phyloP scores from a whole-genome alignment of 2,797 vertebrate genomes.

The Rhinophrynus dorsalis region DNA sequence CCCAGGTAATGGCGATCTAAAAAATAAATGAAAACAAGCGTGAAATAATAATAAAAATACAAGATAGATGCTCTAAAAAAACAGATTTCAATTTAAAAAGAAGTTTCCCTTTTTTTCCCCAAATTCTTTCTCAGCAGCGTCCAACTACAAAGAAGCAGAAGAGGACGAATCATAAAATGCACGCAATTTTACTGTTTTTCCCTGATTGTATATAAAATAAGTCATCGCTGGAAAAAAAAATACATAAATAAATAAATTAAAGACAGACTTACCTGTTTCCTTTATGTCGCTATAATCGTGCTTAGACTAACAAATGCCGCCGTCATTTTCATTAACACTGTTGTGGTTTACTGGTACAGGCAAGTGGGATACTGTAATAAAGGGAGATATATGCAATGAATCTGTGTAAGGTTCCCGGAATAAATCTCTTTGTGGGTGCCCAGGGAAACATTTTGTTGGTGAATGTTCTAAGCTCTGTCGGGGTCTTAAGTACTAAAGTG shows the following conservation, averaged over 20 bases:
- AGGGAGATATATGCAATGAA: slow-evolving; percentile 27
- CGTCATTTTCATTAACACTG: slow-evolving; percentile 31
- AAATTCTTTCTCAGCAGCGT: slow-evolving; percentile 2
- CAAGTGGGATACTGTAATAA: slow-evolving; percentile 21
- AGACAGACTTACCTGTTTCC: neutral
- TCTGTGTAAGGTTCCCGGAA: slow-evolving; percentile 25
- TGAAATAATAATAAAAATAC: too few species aligned
- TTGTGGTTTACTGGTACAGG: slow-evolving; percentile 8
- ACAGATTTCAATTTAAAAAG: too few species aligned
- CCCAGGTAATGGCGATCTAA: too few species aligned
- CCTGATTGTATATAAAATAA: slow-evolving; percentile 6
- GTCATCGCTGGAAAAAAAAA: neutral
- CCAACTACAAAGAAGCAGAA: neutral
- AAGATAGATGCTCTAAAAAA: too few species aligned
- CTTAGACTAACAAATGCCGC: neutral
- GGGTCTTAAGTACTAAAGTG: too few species aligned
- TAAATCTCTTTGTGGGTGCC: neutral
- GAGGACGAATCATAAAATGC: slow-evolving; percentile 8
- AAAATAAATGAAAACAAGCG: too few species aligned
- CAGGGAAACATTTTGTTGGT: neutral
- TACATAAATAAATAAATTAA: too few species aligned
- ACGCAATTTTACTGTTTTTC: slow-evolving; percentile 6
- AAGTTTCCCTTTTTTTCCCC: neutral
- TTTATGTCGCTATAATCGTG: neutral
- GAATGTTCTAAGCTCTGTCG: neutral